Conservation (phyloP, 2,113 vertebrate species). For the Acanthisitta chloris region DNA sequence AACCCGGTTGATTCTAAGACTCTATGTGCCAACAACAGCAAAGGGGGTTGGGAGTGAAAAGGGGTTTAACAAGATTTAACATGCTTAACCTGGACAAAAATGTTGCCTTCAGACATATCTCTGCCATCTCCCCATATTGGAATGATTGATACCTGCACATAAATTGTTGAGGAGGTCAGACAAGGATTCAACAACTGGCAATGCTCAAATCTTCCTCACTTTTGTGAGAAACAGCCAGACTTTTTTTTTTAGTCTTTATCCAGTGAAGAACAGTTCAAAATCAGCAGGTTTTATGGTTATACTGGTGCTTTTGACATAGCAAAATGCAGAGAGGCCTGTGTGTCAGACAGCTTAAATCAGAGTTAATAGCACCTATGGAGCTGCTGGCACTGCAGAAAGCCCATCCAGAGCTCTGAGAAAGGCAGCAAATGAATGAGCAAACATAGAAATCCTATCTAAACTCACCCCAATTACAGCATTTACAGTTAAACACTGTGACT, state of each 20-base stretch:
- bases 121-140: not conserved
- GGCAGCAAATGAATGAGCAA: not conserved
- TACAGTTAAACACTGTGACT: not conserved
- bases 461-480: not conserved
- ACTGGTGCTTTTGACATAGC: not conserved
- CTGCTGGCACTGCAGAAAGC: not conserved
- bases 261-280: not conserved
- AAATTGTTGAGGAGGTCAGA: not conserved
- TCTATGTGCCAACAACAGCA: not conserved
- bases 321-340: not conserved
- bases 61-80: not conserved
- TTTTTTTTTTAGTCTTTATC: not conserved
- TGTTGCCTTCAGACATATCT: rapidly evolving
- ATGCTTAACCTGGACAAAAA: not conserved
- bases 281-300: not conserved
- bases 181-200: not conserved
- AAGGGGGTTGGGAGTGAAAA: not conserved
- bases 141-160: not conserved
- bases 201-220: not conserved
- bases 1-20: too few relatives aligned
- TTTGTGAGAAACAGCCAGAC: not conserved
- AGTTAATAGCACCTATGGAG: not conserved
- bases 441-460: not conserved
- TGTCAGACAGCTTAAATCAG: not conserved
- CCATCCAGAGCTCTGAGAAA: not conserved